Evolutionary conservation across 2,888 invertebrate species (phyloP).

Genomic region (Lasioglossum marginatum): DNA sequence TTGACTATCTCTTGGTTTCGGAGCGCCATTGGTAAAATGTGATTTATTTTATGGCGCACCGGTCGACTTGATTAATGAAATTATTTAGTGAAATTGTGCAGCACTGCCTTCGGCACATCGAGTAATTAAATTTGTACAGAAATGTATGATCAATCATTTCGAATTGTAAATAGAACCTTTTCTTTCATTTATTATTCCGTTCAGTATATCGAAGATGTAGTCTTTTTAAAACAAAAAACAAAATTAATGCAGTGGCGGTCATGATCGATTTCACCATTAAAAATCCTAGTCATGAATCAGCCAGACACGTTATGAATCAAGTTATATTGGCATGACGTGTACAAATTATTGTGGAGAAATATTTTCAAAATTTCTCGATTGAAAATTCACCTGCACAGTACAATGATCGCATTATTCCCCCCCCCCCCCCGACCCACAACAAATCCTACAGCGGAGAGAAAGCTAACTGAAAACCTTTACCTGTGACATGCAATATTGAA

Average conservation of each 20-base stretch:
- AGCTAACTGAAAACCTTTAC: background rate
- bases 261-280: background rate
- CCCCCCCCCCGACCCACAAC: background rate
- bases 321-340: background rate
- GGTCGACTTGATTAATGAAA: background rate
- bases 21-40: background rate
- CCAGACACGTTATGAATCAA: background rate
- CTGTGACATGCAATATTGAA: background rate
- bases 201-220: too few relatives aligned
- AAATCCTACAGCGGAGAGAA: background rate
- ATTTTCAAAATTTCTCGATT: background rate
- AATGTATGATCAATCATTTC: background rate
- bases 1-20: background rate
- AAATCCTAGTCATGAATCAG: slow-evolving; percentile 12
- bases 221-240: background rate
- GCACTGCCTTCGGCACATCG: background rate
- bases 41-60: background rate
- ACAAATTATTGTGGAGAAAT: background rate
- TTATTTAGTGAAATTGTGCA: background rate
- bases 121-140: background rate
- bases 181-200: background rate
- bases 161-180: background rate
- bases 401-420: background rate
- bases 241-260: background rate
- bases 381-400: too few relatives aligned